Conservation (phyloP, 2,888 invertebrate genomes). For the Tetramorium bicarinatum region DNA sequence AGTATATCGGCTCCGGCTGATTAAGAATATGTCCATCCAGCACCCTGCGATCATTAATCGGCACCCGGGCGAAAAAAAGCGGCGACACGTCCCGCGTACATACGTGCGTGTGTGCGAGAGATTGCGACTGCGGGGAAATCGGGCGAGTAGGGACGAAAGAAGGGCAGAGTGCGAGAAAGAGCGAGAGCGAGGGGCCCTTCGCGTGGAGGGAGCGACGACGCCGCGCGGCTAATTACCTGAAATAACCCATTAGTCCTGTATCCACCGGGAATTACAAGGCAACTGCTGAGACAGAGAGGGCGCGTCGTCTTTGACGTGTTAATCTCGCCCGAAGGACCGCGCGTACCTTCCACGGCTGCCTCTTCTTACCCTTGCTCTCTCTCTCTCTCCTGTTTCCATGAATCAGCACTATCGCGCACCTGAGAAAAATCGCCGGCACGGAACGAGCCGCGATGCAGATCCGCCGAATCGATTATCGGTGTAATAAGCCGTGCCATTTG, state of each 20-base stretch:
- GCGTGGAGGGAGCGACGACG: slow-evolving; percentile 68
- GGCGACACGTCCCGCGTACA: slow-evolving; percentile 52
- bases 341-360: slow-evolving; percentile 40
- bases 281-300: slow-evolving; percentile 67
- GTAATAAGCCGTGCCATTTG: slow-evolving; percentile 51
- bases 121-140: slow-evolving; percentile 52
- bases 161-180: slow-evolving; percentile 17
- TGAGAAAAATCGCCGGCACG: slow-evolving; percentile 76
- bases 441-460: slow-evolving; percentile 49
- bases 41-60: slow-evolving; percentile 22
- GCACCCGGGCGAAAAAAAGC: not conserved
- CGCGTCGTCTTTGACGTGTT: slow-evolving; percentile 83
- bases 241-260: slow-evolving; percentile 84
- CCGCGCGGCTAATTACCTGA: slow-evolving; percentile 82
- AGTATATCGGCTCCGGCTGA: slow-evolving; percentile 31
- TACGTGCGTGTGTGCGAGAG: slow-evolving; percentile 65
- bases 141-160: slow-evolving; percentile 1
- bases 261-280: slow-evolving; percentile 79
- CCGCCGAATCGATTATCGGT: slow-evolving; percentile 53
- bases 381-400: slow-evolving; percentile 78
- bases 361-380: slow-evolving; percentile 38
- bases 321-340: slow-evolving; percentile 75
- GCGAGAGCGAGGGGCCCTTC: slow-evolving; percentile 49
- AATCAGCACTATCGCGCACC: slow-evolving; percentile 83
- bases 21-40: slow-evolving; percentile 43